Evolutionary conservation across 2,113 vertebrate genomes (phyloP), one percentile per base, ranked within the genome.

Genomic region (Trichechus manatus): DNA sequence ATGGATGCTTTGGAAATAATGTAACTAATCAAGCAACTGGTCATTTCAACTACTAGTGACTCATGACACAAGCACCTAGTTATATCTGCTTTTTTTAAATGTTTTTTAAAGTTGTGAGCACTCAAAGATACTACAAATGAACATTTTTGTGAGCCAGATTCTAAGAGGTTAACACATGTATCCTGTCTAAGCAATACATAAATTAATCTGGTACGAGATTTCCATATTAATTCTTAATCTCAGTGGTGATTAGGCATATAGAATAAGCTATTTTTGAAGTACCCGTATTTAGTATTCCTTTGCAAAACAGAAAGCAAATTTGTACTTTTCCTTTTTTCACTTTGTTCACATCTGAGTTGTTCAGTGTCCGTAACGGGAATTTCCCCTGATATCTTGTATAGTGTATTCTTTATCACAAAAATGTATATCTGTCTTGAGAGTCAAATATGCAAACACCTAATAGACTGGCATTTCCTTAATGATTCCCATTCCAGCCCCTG

Each of bases 31-130:
- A 82, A 85, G 39, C 5, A 80, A 4, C 66, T 93, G 61, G 50
- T 44, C 31, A 87, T 81, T 31, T 93, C 25, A 86, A 8, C 42
- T 95, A 91, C 74, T 94, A 79, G 36, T 79, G n/a, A 23, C 72
- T 95, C 13, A n/a, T 64, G 63, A 63, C 89, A 83, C 29, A 74
- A 39, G 20, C 63, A 44, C 15, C 33, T 36, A 53, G 14, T 11
- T 93, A 59, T 44, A 70, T 20, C 22, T 22, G 8, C 47, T 74
- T 39, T 83, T 86, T 7, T 25, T 50, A 84, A 44, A 63, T 78
- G n/a, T 9, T 89, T 96, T 94, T 79, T 74, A 78, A 90, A 68
- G 15, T 79, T 88, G 29, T 64, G 63, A 88, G 31, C 19, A 91
- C 42, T 33, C 36, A 90, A 82, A 33, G 6, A 22, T n/a, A 53